Percentiles rank a stretch among this genome's conserved stretches.
These are phyloP conservation scores for Pimephales promelas DNA, from an alignment of 2,113 vertebrate species.

Conservation along the genomic window DNA sequence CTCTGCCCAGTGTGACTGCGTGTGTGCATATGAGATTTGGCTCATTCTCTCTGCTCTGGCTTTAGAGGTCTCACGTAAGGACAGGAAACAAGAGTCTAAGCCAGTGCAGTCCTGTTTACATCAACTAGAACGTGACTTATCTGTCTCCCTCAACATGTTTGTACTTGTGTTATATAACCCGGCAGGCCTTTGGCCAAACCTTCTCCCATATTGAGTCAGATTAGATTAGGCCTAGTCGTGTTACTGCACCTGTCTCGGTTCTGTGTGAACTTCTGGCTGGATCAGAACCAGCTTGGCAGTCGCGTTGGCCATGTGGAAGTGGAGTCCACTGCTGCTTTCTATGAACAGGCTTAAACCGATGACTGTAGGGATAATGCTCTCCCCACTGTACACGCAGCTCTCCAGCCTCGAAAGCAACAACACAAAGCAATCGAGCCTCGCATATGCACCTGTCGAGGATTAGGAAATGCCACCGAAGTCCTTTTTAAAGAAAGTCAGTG, in stretches of 20 bases:
- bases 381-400: background rate
- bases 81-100: slow-evolving; percentile 1
- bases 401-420: slow-evolving; percentile 1
- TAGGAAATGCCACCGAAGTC: background rate
- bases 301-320: background rate
- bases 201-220: background rate
- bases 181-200: background rate
- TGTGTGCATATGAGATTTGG: slow-evolving; percentile 10
- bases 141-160: slow-evolving; percentile 22
- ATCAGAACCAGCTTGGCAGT: slow-evolving; percentile 29
- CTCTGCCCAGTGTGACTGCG: background rate
- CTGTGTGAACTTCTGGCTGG: slow-evolving; percentile 14
- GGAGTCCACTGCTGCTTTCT: slow-evolving; percentile 4
- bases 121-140: slow-evolving; percentile 27
- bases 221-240: slow-evolving; percentile 31
- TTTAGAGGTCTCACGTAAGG: background rate
- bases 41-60: background rate
- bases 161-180: slow-evolving; percentile 33
- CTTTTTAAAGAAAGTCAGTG: background rate
- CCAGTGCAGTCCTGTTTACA: slow-evolving; percentile 6
- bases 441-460: background rate
- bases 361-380: background rate
- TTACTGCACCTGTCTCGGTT: background rate
- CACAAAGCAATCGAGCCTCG: background rate
- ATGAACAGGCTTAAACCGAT: slow-evolving; percentile 1